Percentiles rank a stretch among this genome's conserved stretches.
Conservation (phyloP, 2,888 invertebrate genomes). For the Tipula lateralis region DNA sequence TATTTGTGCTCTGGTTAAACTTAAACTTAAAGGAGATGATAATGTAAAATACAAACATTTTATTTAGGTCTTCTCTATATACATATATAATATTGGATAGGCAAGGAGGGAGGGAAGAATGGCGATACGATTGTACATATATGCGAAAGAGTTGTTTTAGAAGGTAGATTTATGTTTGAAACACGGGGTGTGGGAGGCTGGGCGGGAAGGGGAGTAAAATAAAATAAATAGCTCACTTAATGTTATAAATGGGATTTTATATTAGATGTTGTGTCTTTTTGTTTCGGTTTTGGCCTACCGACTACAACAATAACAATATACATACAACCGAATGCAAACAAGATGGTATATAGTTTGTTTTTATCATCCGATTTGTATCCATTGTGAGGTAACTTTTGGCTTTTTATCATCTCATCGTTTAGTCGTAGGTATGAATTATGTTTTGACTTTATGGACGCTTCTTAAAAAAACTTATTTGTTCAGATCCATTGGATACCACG, state of each 20-base stretch:
- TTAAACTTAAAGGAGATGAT: constrained; percentile 20
- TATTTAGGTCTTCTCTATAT: not conserved
- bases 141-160: not conserved
- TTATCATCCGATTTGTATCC: not conserved
- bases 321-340: not conserved
- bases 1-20: not conserved
- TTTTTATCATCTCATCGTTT: not conserved
- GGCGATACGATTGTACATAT: not conserved
- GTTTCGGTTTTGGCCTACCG: not conserved
- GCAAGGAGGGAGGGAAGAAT: not conserved
- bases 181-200: not conserved
- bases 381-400: not conserved
- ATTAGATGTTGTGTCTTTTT: not conserved
- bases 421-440: not conserved
- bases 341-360: not conserved
- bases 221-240: constrained; percentile 19
- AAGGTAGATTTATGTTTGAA: not conserved
- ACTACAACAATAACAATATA: not conserved
- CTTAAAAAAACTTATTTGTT: too few species aligned
- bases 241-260: constrained; percentile 24
- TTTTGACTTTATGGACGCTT: too few species aligned
- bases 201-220: not conserved
- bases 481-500: too few species aligned
- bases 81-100: not conserved
- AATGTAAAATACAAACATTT: constrained; percentile 2